Evolutionary conservation across 2,797 vertebrate genomes (phyloP).

Genomic region (Ammospiza maritima): DNA sequence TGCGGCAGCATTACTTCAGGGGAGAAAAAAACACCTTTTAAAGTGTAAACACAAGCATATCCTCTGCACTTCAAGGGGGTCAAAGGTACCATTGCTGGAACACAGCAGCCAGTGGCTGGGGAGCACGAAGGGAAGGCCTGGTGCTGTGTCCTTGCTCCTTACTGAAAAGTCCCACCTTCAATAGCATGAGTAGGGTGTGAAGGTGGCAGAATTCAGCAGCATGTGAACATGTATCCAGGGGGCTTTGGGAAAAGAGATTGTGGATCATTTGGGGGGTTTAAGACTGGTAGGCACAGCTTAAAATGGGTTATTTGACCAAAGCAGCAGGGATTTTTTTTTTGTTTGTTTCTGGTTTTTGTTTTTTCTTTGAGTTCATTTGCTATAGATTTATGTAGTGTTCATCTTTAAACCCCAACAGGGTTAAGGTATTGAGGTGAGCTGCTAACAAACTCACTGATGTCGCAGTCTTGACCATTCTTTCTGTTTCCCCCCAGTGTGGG

Average conservation of each 20-base stretch:
- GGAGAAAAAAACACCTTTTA: background rate
- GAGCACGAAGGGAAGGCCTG: background rate
- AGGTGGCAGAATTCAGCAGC: background rate
- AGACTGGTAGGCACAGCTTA: background rate
- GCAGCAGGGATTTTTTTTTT: background rate
- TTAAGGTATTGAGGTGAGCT: background rate
- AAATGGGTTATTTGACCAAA: background rate
- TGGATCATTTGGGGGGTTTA: background rate
- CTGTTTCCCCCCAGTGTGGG: background rate
- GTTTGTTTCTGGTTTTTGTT: background rate
- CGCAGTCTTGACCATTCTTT: background rate
- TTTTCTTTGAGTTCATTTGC: background rate
- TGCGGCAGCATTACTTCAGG: background rate
- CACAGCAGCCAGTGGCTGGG: background rate
- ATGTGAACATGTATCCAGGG: rapidly evolving
- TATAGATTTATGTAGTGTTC: background rate
- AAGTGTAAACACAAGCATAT: background rate
- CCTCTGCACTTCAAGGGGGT: background rate
- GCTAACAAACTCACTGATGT: background rate
- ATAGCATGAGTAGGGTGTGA: background rate
- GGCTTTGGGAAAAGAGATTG: background rate
- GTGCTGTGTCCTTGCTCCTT: background rate
- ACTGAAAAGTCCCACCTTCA: background rate
- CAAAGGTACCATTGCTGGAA: background rate
- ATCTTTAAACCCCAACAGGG: background rate